A percentile compares a stretch with the other conserved stretches of the same genome.
phyloP scores from a whole-genome alignment of 2,113 vertebrate species.

The Podarcis muralis region DNA sequence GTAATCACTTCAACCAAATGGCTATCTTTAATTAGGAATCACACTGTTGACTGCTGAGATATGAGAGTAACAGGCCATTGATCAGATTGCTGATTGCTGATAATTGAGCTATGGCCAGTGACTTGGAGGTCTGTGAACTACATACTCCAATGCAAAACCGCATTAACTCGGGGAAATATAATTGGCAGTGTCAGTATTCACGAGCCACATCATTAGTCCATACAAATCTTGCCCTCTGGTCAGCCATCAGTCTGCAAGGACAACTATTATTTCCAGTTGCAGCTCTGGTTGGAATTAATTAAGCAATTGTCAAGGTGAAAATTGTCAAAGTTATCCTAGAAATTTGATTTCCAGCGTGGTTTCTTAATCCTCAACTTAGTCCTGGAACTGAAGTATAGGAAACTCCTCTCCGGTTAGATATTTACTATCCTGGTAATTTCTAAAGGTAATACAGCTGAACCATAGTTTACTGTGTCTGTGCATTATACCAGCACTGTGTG shows the following conservation, averaged over 20 bases:
- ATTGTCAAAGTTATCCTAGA: not conserved
- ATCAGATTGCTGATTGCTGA: slow-evolving; percentile 49
- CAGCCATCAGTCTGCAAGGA: slow-evolving; percentile 50
- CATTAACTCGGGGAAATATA: not conserved
- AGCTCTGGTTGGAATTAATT: slow-evolving; percentile 41
- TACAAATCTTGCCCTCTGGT: slow-evolving; percentile 48
- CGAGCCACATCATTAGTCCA: slow-evolving; percentile 56
- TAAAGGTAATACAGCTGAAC: not conserved
- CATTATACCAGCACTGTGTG: not conserved
- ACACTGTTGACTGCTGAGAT: slow-evolving; percentile 62
- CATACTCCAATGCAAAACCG: not conserved
- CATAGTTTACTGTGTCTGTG: not conserved
- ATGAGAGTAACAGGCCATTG: slow-evolving; percentile 60
- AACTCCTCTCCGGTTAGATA: not conserved
- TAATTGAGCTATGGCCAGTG: slow-evolving; percentile 54
- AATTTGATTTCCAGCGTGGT: slow-evolving; percentile 7
- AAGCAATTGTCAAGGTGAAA: slow-evolving; percentile 27
- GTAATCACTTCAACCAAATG: slow-evolving; percentile 70
- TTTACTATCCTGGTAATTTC: not conserved
- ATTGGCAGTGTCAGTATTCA: slow-evolving; percentile 44
- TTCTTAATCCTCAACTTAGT: not conserved
- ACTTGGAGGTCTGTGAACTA: slow-evolving; percentile 50
- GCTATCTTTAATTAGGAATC: slow-evolving; percentile 72
- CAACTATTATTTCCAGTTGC: slow-evolving; percentile 46
- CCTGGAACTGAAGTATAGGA: slow-evolving; percentile 4